phyloP scores from a whole-genome alignment of 2,797 vertebrate species.

The Prionace glauca region DNA sequence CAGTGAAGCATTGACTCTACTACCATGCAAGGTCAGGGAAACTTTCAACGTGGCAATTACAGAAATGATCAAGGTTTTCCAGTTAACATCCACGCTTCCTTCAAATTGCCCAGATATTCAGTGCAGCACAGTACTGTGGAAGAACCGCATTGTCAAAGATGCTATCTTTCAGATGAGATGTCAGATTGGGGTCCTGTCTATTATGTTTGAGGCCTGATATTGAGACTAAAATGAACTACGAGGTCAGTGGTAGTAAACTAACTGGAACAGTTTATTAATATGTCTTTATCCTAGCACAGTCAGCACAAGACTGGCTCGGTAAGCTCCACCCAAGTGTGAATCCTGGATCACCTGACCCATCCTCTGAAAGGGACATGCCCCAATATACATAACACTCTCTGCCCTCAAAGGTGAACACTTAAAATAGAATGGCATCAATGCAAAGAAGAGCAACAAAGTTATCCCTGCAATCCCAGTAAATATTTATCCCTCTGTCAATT shows the following conservation, averaged over 20 bases:
- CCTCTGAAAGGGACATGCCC: too few relatives aligned
- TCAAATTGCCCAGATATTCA: not conserved
- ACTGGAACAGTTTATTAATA: too few relatives aligned
- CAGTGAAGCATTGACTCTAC: not conserved
- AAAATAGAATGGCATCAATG: not conserved
- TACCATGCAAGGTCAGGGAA: not conserved
- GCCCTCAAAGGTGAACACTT: not conserved
- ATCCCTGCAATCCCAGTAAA: not conserved
- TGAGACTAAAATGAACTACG: too few relatives aligned
- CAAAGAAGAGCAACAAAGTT: not conserved
- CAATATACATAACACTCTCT: not conserved
- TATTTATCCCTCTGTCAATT: not conserved
- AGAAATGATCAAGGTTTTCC: not conserved
- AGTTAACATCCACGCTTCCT: not conserved
- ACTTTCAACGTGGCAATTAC: too few relatives aligned
- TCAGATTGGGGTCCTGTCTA: not conserved
- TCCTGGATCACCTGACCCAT: too few relatives aligned
- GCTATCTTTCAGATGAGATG: not conserved
- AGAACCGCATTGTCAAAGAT: not conserved
- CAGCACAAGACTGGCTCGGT: too few relatives aligned
- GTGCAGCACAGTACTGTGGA: not conserved
- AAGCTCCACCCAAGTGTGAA: too few relatives aligned
- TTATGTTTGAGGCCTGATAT: too few relatives aligned
- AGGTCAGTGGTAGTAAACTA: too few relatives aligned
- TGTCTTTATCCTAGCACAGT: too few relatives aligned